Evolutionary conservation across 2,113 vertebrate genomes (phyloP).

Genomic region (Eleginops maclovinus): DNA sequence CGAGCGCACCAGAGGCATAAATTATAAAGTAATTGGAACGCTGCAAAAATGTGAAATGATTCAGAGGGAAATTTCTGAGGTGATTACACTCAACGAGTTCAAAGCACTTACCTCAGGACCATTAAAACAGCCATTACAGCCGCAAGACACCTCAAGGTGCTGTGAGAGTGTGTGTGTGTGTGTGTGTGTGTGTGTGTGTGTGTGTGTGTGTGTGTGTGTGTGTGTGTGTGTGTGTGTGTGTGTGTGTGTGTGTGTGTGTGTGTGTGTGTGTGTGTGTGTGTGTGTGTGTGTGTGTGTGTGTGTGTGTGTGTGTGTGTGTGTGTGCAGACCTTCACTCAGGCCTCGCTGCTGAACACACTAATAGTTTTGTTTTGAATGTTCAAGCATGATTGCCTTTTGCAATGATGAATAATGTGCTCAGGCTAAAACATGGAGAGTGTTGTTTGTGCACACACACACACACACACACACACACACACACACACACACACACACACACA

Average conservation of each 20-base stretch:
- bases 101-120: conserved; percentile 60
- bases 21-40: conserved; percentile 60
- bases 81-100: conserved; percentile 62
- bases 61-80: conserved; percentile 56
- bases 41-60: conserved; percentile 63
- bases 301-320: not conserved
- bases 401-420: conserved; percentile 53
- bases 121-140: conserved; percentile 59
- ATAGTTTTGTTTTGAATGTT: conserved; percentile 37
- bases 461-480: not conserved
- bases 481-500: too few relatives aligned
- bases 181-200: too few relatives aligned
- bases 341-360: not conserved
- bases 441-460: not conserved
- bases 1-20: conserved; percentile 39
- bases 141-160: conserved; percentile 46
- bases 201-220: too few relatives aligned
- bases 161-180: not conserved
- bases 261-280: too few relatives aligned
- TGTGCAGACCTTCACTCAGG: not conserved
- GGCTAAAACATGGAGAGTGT: conserved; percentile 16
- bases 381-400: conserved; percentile 47
- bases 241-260: too few relatives aligned
- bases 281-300: not conserved
- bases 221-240: too few relatives aligned